Conservation (phyloP, 2,113 vertebrate species). For the Ascaphus truei region DNA sequence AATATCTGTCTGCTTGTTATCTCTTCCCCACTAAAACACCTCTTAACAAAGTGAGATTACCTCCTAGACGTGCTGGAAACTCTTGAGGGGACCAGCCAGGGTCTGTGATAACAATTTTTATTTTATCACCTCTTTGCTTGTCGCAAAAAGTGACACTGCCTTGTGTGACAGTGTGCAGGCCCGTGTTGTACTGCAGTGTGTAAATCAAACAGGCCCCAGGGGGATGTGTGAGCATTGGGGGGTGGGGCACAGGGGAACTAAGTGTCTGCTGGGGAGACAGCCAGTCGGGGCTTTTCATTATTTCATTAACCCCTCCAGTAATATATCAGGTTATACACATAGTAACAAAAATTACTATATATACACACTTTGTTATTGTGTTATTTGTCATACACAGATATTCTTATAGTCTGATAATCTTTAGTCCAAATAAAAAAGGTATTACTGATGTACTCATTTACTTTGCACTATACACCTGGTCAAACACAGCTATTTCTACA, state of each 20-base stretch:
- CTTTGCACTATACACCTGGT: too few species aligned
- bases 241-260: background rate
- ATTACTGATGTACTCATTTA: too few species aligned
- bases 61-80: background rate
- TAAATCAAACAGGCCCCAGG: background rate
- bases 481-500: too few species aligned
- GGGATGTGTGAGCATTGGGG: background rate
- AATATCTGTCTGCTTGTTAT: background rate
- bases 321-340: too few species aligned
- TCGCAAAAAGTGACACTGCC: background rate
- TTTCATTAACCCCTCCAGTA: too few species aligned
- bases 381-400: too few species aligned
- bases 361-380: too few species aligned
- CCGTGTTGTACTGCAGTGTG: background rate
- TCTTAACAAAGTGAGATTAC: background rate
- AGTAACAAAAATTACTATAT: too few species aligned
- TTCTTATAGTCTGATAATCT: too few species aligned
- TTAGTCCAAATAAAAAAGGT: too few species aligned
- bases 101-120: background rate
- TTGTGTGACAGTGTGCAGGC: constrained; percentile 10
- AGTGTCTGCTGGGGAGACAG: background rate
- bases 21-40: background rate
- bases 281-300: background rate
- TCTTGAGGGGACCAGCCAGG: background rate
- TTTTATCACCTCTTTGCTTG: background rate